Evolutionary conservation across 2,113 vertebrate genomes (phyloP), one percentile per base, ranked within the genome.

Genomic region (Hepsetus odoe): DNA sequence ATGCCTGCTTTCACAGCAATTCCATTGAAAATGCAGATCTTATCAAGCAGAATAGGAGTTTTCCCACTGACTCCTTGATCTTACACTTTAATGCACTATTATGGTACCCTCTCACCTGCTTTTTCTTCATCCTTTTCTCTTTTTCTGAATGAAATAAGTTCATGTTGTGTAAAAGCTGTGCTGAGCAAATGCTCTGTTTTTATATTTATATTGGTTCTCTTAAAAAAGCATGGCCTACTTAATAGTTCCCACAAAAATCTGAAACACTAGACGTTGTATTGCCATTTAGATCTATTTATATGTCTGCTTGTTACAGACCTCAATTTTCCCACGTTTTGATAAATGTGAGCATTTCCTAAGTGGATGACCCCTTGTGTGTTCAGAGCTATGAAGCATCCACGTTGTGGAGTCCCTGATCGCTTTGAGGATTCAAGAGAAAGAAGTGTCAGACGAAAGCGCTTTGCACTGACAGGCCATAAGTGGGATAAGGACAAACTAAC

Each of bases 311-410:
- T 32, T 20, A 55, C 7, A 22, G 22, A 55, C 51, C 51, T 22
- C n/a, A 55, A 22, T 8, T 22, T 55, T 24, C 51, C 51, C 49
- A 51, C 49, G 49, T 51, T n/a, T 51, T 22, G 4, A 12, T 35
- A 42, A 24, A 32, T 22, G 44, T 51, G 18, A 2, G 20, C 20
- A 18, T 20, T 65, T 9, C 32, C 32, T 38, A 20, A 65, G 20
- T 12, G 61, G 8, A 18, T 51, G 59, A n/a, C 51, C 56, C 67
- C 28, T 1, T 24, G 61, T 40, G 42, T 30, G 55, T 71, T 14
- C 81, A 98, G 97, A 80, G 96, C 96, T 86, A 98, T 99, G 97
- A 95, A 90, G 44, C 92, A 90, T 62, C 97, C 97, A 18, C 96
- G 97, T 49, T 99, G 97, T 0, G 96, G 96, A 33, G 94, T 98